Evolutionary conservation across 1,140 invertebrate genomes (phyloP).

Genomic region (honey bee (Apis mellifera)): DNA sequence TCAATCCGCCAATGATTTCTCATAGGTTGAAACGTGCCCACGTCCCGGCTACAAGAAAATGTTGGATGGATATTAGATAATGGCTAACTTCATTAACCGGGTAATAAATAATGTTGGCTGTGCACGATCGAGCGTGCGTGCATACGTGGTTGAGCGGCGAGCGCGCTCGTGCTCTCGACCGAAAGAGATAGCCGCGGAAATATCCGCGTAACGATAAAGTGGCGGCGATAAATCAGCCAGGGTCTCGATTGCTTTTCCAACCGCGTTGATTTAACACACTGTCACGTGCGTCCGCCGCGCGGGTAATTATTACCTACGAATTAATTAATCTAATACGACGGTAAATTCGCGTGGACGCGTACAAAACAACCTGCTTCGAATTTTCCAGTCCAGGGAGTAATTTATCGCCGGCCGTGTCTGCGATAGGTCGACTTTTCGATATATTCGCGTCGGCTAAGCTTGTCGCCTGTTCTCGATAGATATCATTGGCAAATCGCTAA

Average conservation of each 20-base stretch:
- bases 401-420: slow-evolving; percentile 26
- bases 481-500: slow-evolving; percentile 12
- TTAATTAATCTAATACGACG: slow-evolving; percentile 54
- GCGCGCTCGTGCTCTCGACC: slow-evolving; percentile 7
- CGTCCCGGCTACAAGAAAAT: slow-evolving; percentile 30
- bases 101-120: slow-evolving; percentile 55
- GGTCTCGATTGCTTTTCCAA: slow-evolving; percentile 37
- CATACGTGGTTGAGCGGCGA: background rate
- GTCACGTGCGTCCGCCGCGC: slow-evolving; percentile 4
- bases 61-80: slow-evolving; percentile 60
- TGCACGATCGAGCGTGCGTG: slow-evolving; percentile 21
- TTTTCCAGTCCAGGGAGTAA: slow-evolving; percentile 25
- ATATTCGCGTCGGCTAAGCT: background rate
- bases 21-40: background rate
- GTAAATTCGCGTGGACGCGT: slow-evolving; percentile 26
- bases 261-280: slow-evolving; percentile 37
- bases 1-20: slow-evolving; percentile 49
- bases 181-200: slow-evolving; percentile 45
- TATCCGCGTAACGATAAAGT: slow-evolving; percentile 54
- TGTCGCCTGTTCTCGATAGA: background rate
- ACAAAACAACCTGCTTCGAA: background rate
- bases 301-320: slow-evolving; percentile 47
- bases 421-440: slow-evolving; percentile 41
- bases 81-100: slow-evolving; percentile 63
- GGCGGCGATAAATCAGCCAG: slow-evolving; percentile 54